Conservation (phyloP, 2,113 vertebrate genomes). For the Cyanoderma ruficeps region DNA sequence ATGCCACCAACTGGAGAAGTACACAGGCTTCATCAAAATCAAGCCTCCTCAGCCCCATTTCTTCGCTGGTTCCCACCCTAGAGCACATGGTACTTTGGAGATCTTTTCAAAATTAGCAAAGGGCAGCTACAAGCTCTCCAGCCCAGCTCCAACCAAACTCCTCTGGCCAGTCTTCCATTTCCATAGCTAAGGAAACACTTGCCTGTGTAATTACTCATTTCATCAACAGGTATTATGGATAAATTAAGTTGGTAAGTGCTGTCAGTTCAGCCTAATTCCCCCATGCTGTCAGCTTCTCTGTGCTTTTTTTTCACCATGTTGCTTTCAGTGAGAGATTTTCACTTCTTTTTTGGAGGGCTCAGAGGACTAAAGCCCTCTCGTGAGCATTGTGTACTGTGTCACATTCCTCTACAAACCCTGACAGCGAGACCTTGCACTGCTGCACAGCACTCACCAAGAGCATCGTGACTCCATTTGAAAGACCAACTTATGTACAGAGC, state of each 20-base stretch:
- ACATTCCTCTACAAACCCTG: background rate
- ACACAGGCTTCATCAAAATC: background rate
- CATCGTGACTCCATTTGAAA: background rate
- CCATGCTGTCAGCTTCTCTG: background rate
- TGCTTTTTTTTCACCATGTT: background rate
- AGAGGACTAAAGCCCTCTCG: background rate
- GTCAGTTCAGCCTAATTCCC: background rate
- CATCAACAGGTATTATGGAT: background rate
- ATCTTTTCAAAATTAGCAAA: background rate
- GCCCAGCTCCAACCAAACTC: background rate
- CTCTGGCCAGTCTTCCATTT: background rate
- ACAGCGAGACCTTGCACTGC: background rate
- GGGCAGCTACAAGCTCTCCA: background rate
- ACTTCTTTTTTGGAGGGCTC: background rate
- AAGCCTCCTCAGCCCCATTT: background rate
- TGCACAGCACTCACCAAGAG: background rate
- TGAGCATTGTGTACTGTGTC: background rate
- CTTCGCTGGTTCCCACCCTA: background rate
- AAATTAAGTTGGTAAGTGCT: background rate
- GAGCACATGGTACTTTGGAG: background rate
- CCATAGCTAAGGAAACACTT: background rate
- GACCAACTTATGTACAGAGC: background rate
- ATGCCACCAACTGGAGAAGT: background rate
- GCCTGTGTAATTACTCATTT: background rate
- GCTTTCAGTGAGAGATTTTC: background rate